phyloP scores from a whole-genome alignment of 2,797 vertebrate species.

The Picus viridis region DNA sequence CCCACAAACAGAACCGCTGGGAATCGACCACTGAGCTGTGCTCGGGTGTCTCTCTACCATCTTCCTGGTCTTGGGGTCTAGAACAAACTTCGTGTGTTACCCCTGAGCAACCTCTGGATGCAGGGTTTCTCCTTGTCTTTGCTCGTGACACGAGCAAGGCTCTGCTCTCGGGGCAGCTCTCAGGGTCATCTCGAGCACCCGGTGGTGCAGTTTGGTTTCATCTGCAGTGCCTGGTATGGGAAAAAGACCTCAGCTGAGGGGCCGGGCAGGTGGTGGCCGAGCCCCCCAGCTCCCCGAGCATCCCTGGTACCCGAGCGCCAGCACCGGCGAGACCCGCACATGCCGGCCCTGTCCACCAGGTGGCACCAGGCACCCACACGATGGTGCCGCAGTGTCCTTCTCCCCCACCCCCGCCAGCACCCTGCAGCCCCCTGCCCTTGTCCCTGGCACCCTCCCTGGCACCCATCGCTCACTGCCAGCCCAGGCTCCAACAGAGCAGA shows the following conservation, averaged over 20 bases:
- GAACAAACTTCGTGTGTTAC: neutral
- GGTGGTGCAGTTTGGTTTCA: neutral
- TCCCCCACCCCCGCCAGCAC: too few relatives aligned
- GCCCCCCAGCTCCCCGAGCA: too few relatives aligned
- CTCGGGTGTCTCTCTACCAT: rapidly evolving
- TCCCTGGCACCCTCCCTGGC: neutral
- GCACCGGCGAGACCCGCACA: neutral
- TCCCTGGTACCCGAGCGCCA: neutral
- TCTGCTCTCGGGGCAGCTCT: neutral
- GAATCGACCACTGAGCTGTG: rapidly evolving
- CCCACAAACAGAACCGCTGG: neutral
- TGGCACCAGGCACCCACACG: constrained; percentile 14
- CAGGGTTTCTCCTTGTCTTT: rapidly evolving
- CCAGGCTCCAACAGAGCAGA: neutral
- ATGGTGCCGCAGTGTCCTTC: neutral
- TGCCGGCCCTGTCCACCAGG: neutral
- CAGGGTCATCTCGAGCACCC: neutral
- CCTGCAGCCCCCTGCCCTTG: rapidly evolving
- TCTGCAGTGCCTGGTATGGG: neutral
- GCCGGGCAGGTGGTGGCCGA: neutral
- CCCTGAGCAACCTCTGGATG: neutral
- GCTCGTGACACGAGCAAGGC: neutral
- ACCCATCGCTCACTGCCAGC: neutral
- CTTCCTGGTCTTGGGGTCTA: neutral
- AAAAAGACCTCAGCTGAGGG: neutral